phyloP scores from a whole-genome alignment of 2,888 invertebrate species.

The Kuschelorhynchus macadamiae region DNA sequence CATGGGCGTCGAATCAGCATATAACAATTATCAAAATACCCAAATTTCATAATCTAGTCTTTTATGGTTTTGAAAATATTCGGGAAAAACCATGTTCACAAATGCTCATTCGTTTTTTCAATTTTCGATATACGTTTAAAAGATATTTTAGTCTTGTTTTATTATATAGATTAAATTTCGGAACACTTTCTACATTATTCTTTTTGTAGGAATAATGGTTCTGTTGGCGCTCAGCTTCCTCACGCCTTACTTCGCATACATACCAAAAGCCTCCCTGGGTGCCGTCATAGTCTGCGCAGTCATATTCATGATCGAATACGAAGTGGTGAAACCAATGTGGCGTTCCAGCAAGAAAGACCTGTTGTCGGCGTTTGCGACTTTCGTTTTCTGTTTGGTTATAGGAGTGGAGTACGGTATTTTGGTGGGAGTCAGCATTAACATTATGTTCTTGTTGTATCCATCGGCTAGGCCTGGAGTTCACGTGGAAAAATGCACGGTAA shows the following conservation, averaged over 20 bases:
- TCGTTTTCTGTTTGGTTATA: constrained; percentile 82
- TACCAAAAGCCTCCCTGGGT: constrained; percentile 90
- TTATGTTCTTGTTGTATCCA: constrained; percentile 83
- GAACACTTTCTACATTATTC: too few species aligned
- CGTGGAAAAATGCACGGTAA: constrained; percentile 80
- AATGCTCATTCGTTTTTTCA: too few species aligned
- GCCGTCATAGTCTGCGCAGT: constrained; percentile 96
- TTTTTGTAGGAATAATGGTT: constrained; percentile 84
- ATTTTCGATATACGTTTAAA: too few species aligned
- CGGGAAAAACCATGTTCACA: too few species aligned
- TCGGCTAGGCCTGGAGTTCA: constrained; percentile 84
- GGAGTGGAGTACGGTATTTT: constrained; percentile 92
- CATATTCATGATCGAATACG: constrained; percentile 94
- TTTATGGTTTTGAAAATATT: too few species aligned
- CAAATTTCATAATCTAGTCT: too few species aligned
- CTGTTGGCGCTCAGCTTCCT: constrained; percentile 86
- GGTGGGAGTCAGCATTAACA: constrained; percentile 84
- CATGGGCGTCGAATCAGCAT: too few species aligned
- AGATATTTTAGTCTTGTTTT: too few species aligned
- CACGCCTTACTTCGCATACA: constrained; percentile 91
- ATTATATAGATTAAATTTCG: too few species aligned
- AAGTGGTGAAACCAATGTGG: constrained; percentile 90
- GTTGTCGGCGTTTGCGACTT: constrained; percentile 86
- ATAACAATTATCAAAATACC: too few species aligned
- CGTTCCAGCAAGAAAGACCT: constrained; percentile 84